Percentiles rank a stretch among this genome's conserved stretches.
phyloP scores from a whole-genome alignment of 1,140 invertebrate genomes.

The Pomacea maculata region DNA sequence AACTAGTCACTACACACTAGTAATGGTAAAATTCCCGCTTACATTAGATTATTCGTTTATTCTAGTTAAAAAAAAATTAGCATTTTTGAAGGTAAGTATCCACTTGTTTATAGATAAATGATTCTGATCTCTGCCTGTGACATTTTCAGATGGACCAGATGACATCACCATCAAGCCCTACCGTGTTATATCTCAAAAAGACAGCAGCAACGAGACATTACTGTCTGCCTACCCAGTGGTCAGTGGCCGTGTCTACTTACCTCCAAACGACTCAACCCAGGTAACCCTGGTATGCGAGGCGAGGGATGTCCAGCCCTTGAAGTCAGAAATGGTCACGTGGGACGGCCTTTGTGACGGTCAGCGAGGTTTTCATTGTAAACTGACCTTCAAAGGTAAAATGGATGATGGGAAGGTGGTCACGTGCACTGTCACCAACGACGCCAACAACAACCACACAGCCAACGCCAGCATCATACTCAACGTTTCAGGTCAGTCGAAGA shows the following conservation, averaged over 20 bases:
- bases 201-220: background rate
- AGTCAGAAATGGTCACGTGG: background rate
- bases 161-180: background rate
- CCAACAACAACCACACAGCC: background rate
- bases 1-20: no score
- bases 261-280: background rate
- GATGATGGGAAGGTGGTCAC: background rate
- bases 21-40: no score
- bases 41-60: background rate
- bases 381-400: background rate
- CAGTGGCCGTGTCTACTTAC: background rate
- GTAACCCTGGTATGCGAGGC: background rate
- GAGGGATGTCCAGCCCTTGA: background rate
- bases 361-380: background rate
- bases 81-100: background rate
- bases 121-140: background rate
- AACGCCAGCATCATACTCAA: background rate
- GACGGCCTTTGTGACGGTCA: background rate
- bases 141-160: background rate
- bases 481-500: no score
- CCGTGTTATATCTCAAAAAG: background rate
- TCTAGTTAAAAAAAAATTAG: background rate
- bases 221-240: background rate
- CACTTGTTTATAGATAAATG: background rate
- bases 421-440: slow-evolving; percentile 1